Conservation (phyloP, 2,797 vertebrate genomes). For the Cichlasoma orientale region DNA sequence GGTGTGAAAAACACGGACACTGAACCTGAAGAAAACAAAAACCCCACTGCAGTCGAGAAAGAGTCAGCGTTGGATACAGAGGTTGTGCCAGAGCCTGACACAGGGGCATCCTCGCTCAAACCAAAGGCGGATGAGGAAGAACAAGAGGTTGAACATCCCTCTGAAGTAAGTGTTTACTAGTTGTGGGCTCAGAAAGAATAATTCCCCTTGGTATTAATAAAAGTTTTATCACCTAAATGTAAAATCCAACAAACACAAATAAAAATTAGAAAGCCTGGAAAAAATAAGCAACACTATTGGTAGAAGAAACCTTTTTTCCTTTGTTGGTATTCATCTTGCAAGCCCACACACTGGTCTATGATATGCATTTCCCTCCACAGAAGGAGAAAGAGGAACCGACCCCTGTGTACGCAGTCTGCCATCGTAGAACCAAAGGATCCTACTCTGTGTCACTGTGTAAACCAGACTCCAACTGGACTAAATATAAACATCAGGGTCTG, state of each 20-base stretch:
- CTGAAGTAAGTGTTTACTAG: conserved; percentile 42
- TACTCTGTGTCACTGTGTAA: conserved; percentile 84
- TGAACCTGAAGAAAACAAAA: conserved; percentile 14
- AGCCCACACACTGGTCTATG: background rate
- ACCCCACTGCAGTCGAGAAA: background rate
- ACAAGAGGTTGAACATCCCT: background rate
- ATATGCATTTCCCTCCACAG: conserved; percentile 46
- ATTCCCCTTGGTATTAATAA: too few species aligned
- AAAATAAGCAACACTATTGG: background rate
- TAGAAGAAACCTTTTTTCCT: background rate
- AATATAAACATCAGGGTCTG: conserved; percentile 82
- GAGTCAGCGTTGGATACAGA: conserved; percentile 5
- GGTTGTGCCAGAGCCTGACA: conserved; percentile 6
- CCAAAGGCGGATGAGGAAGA: conserved; percentile 38
- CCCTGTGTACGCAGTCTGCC: conserved; percentile 85
- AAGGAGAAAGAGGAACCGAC: conserved; percentile 68
- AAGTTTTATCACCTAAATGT: too few species aligned
- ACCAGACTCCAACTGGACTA: conserved; percentile 82
- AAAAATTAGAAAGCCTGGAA: too few species aligned
- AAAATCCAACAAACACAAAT: too few species aligned
- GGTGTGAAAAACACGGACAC: conserved; percentile 22
- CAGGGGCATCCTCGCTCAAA: background rate
- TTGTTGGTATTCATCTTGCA: background rate
- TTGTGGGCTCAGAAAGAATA: background rate
- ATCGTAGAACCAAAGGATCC: conserved; percentile 79